A percentile compares a stretch with the other conserved stretches of the same genome.
Conservation (phyloP, 2,888 invertebrate genomes). For the Uloborus plumipes region DNA sequence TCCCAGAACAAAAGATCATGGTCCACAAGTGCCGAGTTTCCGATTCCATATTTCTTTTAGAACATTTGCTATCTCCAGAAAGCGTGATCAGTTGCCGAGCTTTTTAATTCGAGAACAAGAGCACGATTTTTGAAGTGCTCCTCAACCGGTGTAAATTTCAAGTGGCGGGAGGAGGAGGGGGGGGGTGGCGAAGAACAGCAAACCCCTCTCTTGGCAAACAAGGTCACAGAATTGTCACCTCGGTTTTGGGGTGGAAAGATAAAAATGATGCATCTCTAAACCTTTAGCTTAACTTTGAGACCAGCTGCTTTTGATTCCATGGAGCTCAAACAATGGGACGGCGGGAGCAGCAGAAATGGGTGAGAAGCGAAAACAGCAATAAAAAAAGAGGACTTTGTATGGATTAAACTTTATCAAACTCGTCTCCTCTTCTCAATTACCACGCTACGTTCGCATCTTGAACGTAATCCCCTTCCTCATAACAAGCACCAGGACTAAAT, state of each 20-base stretch:
- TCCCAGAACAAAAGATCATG: no score
- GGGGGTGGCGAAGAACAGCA: neutral
- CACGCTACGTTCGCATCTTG: slow-evolving; percentile 26
- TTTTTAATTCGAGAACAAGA: slow-evolving; percentile 25
- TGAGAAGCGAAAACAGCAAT: slow-evolving; percentile 11
- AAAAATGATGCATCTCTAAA: slow-evolving; percentile 46
- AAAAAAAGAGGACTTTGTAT: slow-evolving; percentile 33
- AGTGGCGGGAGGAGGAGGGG: neutral
- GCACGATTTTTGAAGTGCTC: slow-evolving; percentile 2
- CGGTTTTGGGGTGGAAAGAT: slow-evolving; percentile 20
- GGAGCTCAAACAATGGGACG: slow-evolving; percentile 19
- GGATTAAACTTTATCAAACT: slow-evolving; percentile 54
- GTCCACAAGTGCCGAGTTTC: no score
- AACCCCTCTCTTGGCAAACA: slow-evolving; percentile 27
- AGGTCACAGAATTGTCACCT: slow-evolving; percentile 18
- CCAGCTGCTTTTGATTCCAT: slow-evolving; percentile 50
- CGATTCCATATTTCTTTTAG: no score
- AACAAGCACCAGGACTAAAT: slow-evolving; percentile 29
- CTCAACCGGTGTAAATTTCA: no score
- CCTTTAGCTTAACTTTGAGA: slow-evolving; percentile 52
- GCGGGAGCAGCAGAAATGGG: slow-evolving; percentile 8
- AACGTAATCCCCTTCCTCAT: slow-evolving; percentile 31
- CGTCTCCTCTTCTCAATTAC: slow-evolving; percentile 36
- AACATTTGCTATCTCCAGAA: no score
- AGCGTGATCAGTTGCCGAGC: neutral